Evolutionary conservation across 2,888 invertebrate species (phyloP), one percentile per base, ranked within the genome.

Genomic region (Acleris emargana): DNA sequence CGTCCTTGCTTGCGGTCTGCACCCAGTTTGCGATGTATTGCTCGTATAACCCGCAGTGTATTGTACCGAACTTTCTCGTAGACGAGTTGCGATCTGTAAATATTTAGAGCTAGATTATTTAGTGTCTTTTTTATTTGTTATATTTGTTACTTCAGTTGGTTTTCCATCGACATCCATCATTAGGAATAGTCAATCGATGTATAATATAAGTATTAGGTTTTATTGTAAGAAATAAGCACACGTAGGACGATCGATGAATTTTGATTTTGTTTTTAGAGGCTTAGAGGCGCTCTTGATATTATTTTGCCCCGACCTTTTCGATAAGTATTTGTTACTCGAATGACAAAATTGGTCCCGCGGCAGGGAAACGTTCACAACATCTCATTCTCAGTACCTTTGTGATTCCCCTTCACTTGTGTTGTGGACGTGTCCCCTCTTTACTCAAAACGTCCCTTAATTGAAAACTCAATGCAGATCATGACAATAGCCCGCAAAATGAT

Each of bases 1-100:
- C 75, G 72, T 78, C 72, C 79, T 79, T 73, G 86, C 84, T 83
- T 84, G 80, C 78, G 71, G 76, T 68, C 76, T 20, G 58, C 54
- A 61, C 68, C 42, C 51, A 51, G 60, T 42, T 51, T 45, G 58
- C 51, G 62, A 53, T 51, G 38, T 70, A 70, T 67, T 72, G 75
- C 73, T 72, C 72, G 69, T 68, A 70, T 69, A 73, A 71, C 72
- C 77, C 71, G 78, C 74, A 74, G 67, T 78, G 75, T 79, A 79
- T 68, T 32, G 28, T 32, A 32, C 32, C 66, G 76, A 79, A 73
- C 72, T 64, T 76, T 73, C 68, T 68, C 64, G 60, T 66, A 64
- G 55, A 64, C 47, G 17, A 62, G 17, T 67, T 57, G 55, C 55
- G 53, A 52, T 57, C 52, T 57, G 60, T 60, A 58, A 64, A 53